Evolutionary conservation across 2,888 invertebrate genomes (phyloP).

Genomic region (Mythimna pallens): DNA sequence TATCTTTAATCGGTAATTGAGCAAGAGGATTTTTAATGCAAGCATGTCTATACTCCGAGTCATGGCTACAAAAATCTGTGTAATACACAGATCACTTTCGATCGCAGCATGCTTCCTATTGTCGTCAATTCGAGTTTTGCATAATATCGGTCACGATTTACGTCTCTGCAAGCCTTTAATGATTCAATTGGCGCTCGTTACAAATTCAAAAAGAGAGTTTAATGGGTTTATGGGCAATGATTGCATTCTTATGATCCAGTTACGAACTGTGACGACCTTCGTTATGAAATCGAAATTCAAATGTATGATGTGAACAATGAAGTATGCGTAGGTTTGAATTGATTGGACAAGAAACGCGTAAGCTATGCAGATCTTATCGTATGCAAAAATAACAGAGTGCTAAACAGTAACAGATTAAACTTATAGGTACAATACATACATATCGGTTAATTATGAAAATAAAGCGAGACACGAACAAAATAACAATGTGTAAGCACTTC

Average conservation of each 20-base stretch:
- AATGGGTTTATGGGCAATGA: conserved; percentile 80
- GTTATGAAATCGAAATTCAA: conserved; percentile 84
- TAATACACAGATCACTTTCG: conserved; percentile 71
- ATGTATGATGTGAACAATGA: conserved; percentile 70
- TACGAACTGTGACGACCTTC: conserved; percentile 83
- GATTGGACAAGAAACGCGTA: conserved; percentile 32
- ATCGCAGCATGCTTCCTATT: conserved; percentile 78
- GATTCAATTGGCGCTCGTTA: conserved; percentile 81
- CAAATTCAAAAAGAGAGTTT: conserved; percentile 77
- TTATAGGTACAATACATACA: conserved; percentile 21
- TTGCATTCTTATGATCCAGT: conserved; percentile 84
- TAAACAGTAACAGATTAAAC: conserved; percentile 7
- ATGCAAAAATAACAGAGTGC: conserved; percentile 7
- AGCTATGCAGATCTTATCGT: conserved; percentile 36
- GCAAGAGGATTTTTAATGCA: conserved; percentile 22
- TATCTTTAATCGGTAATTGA: conserved; percentile 14
- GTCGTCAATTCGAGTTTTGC: conserved; percentile 81
- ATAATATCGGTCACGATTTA: conserved; percentile 84
- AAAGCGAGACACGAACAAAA: conserved; percentile 28
- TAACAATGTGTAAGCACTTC: conserved; percentile 54
- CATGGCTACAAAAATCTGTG: conserved; percentile 66
- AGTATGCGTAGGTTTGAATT: conserved; percentile 31
- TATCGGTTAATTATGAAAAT: conserved; percentile 55
- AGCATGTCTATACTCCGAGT: conserved; percentile 42
- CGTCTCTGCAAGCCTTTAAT: conserved; percentile 77